Percentiles rank a stretch among this genome's conserved stretches.
Conservation (phyloP, 2,888 invertebrate species). For the Cheilosia soror region DNA sequence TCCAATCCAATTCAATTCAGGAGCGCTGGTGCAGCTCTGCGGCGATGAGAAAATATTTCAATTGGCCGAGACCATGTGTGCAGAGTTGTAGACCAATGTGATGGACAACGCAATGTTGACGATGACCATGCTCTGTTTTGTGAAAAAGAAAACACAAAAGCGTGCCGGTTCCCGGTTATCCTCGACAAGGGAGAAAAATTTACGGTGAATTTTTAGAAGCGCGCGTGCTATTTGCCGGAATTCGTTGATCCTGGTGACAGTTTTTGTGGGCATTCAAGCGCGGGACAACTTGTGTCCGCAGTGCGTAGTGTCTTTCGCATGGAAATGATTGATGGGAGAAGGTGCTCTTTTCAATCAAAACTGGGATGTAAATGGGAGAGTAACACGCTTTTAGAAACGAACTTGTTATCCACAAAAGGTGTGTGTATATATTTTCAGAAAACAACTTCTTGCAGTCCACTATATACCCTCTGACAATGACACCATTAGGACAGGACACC, state of each 20-base stretch:
- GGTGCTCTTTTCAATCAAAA: neutral
- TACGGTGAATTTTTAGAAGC: constrained; percentile 34
- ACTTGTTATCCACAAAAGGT: no score
- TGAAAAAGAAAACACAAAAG: constrained; percentile 32
- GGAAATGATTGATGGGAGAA: constrained; percentile 54
- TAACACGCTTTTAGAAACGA: no score
- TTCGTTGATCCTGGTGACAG: constrained; percentile 50
- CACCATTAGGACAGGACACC: neutral
- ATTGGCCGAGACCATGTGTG: constrained; percentile 59
- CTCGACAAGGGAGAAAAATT: constrained; percentile 65
- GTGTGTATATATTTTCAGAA: no score
- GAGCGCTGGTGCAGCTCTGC: constrained; percentile 38
- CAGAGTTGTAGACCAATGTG: constrained; percentile 64
- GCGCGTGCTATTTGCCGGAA: constrained; percentile 44
- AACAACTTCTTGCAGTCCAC: no score
- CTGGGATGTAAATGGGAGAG: no score
- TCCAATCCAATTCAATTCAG: constrained; percentile 70
- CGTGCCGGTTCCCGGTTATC: constrained; percentile 47
- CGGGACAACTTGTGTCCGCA: constrained; percentile 54
- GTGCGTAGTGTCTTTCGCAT: constrained; percentile 11
- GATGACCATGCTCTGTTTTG: constrained; percentile 29
- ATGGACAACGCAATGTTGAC: constrained; percentile 45
- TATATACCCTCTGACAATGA: no score
- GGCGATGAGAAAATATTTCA: constrained; percentile 66
- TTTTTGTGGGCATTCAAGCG: constrained; percentile 57